Conservation (phyloP, 1,140 invertebrate genomes). For the Hyposmocoma kahamanoa region DNA sequence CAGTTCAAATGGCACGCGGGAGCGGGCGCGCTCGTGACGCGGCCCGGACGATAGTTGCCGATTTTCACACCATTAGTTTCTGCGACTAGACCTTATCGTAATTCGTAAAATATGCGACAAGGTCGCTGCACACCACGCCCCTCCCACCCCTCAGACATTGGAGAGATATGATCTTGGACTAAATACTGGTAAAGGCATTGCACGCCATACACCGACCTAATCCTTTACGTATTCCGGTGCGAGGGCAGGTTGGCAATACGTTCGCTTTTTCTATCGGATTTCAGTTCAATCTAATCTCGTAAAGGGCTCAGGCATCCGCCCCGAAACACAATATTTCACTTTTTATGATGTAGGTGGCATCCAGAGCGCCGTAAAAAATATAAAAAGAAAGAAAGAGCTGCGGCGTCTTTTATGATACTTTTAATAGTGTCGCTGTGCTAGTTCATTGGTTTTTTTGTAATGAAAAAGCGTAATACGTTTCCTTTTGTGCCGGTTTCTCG, state of each 20-base stretch:
- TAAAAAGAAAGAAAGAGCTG: slow-evolving; percentile 43
- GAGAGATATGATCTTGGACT: too few relatives aligned
- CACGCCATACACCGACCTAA: too few relatives aligned
- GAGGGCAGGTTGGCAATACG: slow-evolving; percentile 18
- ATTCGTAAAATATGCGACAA: slow-evolving; percentile 17
- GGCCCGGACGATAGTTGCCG: slow-evolving; percentile 19
- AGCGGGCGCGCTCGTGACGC: too few relatives aligned
- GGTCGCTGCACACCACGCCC: background rate
- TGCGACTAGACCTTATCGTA: slow-evolving; percentile 22
- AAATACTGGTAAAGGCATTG: too few relatives aligned
- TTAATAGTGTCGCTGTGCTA: slow-evolving; percentile 34
- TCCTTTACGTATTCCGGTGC: too few relatives aligned
- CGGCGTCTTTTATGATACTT: slow-evolving; percentile 25
- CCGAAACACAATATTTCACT: slow-evolving; percentile 60
- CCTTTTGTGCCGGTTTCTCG: too few relatives aligned
- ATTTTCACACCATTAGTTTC: slow-evolving; percentile 31
- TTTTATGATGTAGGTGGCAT: slow-evolving; percentile 61
- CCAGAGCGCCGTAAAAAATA: slow-evolving; percentile 51
- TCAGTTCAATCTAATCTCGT: slow-evolving; percentile 58
- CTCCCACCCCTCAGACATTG: too few relatives aligned
- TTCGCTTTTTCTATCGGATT: slow-evolving; percentile 45
- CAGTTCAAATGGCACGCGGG: slow-evolving; percentile 20
- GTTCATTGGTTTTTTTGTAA: slow-evolving; percentile 27
- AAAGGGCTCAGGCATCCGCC: slow-evolving; percentile 48
- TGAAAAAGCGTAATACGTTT: slow-evolving; percentile 15